These are phyloP conservation scores for Quadroppia sp. DNA, from an alignment of 2,888 invertebrate species.

Conservation along the genomic window DNA sequence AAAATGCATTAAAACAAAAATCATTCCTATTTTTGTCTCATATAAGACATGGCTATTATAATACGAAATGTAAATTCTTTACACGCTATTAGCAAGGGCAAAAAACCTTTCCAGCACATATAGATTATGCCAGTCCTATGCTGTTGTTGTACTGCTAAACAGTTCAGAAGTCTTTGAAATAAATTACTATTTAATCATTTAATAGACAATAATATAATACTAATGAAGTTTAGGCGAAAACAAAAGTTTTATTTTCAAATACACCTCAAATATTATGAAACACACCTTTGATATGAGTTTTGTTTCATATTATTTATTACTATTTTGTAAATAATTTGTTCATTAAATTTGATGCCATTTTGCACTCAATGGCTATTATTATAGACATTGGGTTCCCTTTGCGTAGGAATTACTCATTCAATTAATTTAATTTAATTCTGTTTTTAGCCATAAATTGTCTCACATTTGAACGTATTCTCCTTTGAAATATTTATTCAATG, in stretches of 20 bases:
- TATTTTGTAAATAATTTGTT: neutral
- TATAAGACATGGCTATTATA: no score
- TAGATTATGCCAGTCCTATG: no score
- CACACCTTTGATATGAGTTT: neutral
- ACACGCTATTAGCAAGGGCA: no score
- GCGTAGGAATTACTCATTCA: neutral
- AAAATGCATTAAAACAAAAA: neutral
- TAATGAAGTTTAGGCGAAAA: neutral
- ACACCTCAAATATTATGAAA: neutral
- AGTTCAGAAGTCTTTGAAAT: no score
- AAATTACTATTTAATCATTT: slow-evolving; percentile 1
- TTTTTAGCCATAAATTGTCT: neutral
- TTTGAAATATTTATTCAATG: no score
- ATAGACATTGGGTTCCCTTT: neutral
- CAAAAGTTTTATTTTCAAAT: neutral
- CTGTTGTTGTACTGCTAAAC: no score
- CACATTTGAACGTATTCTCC: no score
- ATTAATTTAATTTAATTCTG: neutral
- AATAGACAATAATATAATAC: neutral
- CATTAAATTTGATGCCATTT: neutral
- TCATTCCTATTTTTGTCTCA: neutral
- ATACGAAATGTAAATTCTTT: no score
- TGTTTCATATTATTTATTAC: neutral
- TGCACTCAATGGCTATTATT: neutral
- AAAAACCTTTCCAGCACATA: no score